Base-by-base conservation (phyloP, 1,140 invertebrate species). In the Drosophila bocki region DNA sequence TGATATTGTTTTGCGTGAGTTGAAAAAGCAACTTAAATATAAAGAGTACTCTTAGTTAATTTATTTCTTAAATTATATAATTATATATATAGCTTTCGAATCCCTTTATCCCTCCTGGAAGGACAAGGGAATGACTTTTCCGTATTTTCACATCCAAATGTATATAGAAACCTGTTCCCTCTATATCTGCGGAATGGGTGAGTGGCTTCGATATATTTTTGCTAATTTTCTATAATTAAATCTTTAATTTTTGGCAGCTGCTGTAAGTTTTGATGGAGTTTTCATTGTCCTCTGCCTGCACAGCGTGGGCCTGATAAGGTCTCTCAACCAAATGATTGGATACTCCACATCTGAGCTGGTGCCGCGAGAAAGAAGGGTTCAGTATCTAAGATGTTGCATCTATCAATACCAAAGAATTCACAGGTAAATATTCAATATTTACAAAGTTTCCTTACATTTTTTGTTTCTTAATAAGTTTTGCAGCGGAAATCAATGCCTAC, bases 261-360 rank as follows among this genome's bases (percentile, higher is more conserved):
- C 91, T 9, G 42, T 92, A 1, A 86, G 86, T 61, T 92, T 92
- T 22, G 91, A 92, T 78, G 86, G 79, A 13, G 57, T 92, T 41
- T 92, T 92, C 37, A 91, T 92, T 44, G 86, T 92, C 3, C 42
- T 92, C 8, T 92, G 83, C 17, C 74, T 79, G 48, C 91, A 92
- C 57, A 62, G 74, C 5, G 78, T 92, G 22, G 91, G 86, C 0
- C 58, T 92, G 8, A 78, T 92, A 19, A 59, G 71, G 35, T 77
- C 83, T 2, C 78, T 92, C 7, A 77, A 69, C 37, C 42, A 78
- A 29, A 82, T 92, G 83, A 60, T 92, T 60, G 63, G 75, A 2
- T 53, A 61, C 29, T 75, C 86, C 33, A 91, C 91, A 1, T 87
- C 91, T 4, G 26, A 72, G 11, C 19, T 80, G 9, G 69, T 92